Evolutionary conservation across 2,888 invertebrate species (phyloP), one percentile per base, ranked within the genome.

Genomic region (Campaea margaritaria): DNA sequence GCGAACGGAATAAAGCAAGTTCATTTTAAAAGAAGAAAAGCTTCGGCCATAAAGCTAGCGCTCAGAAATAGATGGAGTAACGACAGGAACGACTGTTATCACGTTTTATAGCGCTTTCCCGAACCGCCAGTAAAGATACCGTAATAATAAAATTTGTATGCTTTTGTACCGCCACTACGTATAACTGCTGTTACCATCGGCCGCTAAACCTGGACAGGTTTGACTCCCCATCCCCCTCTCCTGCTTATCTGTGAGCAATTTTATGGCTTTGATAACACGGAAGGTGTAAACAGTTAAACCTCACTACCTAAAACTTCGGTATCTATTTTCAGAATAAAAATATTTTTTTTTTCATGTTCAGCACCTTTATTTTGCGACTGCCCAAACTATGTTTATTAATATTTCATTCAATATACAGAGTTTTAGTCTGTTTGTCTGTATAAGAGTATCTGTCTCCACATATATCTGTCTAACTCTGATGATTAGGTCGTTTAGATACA

Each of bases 61-160:
- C 54, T 54, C 60, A 28, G 53, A 61, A 67, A 65, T 69, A 61
- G 62, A 62, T 69, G 36, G 55, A 67, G 67, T 53, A 58, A 53
- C 67, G 67, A 78, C 79, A 83, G 80, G 78, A 80, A 78, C 74
- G 79, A 76, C 76, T 78, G 82, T 84, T 86, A 86, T 82, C 85
- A 70, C 73, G 65, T 72, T 87, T 89, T 88, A 89, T 82, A 82
- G 76, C 75, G 70, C 75, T 77, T 80, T 75, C 58, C 75, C 79
- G 80, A 82, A 82, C 79, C 72, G 65, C 74, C 78, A 76, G 79
- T 89, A 89, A 89, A 89, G 87, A 87, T 89, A 89, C 59, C 62
- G 65, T 50, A 57, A 64, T 64, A 65, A 65, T 68, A 73, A 69
- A 68, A 69, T 64, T 55, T 64, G 67, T 67, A 63, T 59, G 62